Conservation (phyloP, 2,113 vertebrate species). For the Trichomycterus rosablanca region DNA sequence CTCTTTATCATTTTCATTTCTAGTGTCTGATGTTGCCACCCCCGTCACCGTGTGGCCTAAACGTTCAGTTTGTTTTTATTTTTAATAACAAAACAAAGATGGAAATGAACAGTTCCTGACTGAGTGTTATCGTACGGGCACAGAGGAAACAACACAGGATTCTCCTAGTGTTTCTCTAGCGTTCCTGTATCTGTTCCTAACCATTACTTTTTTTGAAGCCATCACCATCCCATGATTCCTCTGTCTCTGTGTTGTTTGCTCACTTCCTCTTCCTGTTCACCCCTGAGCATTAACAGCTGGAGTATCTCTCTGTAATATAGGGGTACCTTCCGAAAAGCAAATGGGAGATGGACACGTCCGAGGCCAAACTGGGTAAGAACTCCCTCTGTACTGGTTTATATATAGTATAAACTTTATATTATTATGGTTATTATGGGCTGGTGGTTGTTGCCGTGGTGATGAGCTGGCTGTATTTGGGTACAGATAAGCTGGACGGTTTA, state of each 20-base stretch:
- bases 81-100: too few relatives aligned
- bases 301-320: constrained; percentile 98
- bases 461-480: constrained; percentile 63
- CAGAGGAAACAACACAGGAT: too few relatives aligned
- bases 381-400: not conserved
- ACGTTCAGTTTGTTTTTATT: too few relatives aligned
- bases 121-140: too few relatives aligned
- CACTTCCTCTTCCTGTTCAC: constrained; percentile 41
- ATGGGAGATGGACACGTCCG: constrained; percentile 99
- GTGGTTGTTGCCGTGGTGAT: not conserved
- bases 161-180: too few relatives aligned
- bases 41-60: too few relatives aligned
- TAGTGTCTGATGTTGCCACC: too few relatives aligned
- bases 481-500: constrained; percentile 94
- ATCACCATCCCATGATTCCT: constrained; percentile 25
- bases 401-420: not conserved
- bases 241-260: constrained; percentile 1
- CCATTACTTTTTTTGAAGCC: constrained; percentile 31
- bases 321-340: constrained; percentile 99
- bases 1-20: too few relatives aligned
- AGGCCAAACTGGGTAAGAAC: constrained; percentile 95
- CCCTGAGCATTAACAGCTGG: constrained; percentile 78
- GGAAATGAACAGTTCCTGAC: too few relatives aligned
- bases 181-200: too few relatives aligned
- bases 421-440: not conserved